These are phyloP conservation scores for Mobula birostris DNA, from an alignment of 2,113 vertebrate genomes.

Conservation along the genomic window DNA sequence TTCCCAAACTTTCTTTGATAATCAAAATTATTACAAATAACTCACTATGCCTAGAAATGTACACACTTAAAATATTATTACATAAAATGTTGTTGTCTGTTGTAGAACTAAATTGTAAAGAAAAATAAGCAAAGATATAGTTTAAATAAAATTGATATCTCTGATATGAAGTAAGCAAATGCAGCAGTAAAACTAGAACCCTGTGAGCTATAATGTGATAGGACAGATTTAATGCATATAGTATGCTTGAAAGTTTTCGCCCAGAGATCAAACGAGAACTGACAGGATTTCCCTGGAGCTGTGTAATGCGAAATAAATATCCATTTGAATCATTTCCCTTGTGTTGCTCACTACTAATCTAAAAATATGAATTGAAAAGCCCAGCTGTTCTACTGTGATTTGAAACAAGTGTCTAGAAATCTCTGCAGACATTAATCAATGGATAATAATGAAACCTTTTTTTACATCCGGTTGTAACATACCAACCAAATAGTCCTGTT, in stretches of 20 bases:
- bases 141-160: background rate
- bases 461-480: constrained; percentile 28
- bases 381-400: constrained; percentile 24
- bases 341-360: constrained; percentile 29
- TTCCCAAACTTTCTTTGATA: background rate
- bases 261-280: constrained; percentile 29
- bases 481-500: background rate
- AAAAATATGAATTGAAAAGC: constrained; percentile 34
- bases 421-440: constrained; percentile 35
- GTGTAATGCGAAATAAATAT: constrained; percentile 26
- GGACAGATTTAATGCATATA: background rate
- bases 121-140: background rate
- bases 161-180: background rate
- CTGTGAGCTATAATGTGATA: background rate
- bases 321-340: constrained; percentile 35
- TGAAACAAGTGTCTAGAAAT: constrained; percentile 20
- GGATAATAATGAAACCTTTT: constrained; percentile 27
- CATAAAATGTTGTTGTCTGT: background rate
- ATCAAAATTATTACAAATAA: constrained; percentile 2
- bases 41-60: background rate
- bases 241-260: background rate
- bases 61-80: background rate
- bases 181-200: background rate
- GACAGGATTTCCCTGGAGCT: constrained; percentile 35
- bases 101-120: background rate